phyloP scores from a whole-genome alignment of 2,113 vertebrate species.

The Fregetta grallaria region DNA sequence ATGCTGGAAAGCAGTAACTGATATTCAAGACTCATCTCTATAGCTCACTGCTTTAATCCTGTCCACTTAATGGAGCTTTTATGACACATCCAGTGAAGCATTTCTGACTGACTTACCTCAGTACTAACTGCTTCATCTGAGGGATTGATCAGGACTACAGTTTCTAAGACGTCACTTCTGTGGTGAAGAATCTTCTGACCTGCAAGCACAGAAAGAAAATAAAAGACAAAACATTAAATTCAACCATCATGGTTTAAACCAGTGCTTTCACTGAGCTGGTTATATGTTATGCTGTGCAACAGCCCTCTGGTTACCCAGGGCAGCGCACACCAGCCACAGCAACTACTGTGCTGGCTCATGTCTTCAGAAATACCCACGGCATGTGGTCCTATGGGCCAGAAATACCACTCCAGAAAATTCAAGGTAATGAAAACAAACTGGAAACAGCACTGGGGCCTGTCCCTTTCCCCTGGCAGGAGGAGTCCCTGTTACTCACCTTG shows the following conservation, averaged over 20 bases:
- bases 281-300: neutral
- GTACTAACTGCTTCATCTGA: slow-evolving; percentile 95
- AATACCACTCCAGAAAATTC: neutral
- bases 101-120: slow-evolving; percentile 77
- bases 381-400: neutral
- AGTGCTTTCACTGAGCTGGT: neutral
- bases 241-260: neutral
- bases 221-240: neutral
- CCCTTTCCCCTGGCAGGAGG: neutral
- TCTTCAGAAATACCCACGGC: neutral
- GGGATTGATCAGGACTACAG: slow-evolving; percentile 94
- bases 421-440: neutral
- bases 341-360: neutral
- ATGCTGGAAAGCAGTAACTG: no score
- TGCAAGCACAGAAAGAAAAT: slow-evolving; percentile 62
- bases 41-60: no score
- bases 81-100: neutral
- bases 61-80: neutral
- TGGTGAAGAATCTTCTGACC: slow-evolving; percentile 96
- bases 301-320: neutral
- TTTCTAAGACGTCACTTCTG: slow-evolving; percentile 90
- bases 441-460: neutral
- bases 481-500: neutral
- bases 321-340: neutral
- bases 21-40: no score